A percentile compares a stretch with the other conserved stretches of the same genome.
Conservation (phyloP, 2,888 invertebrate species). For the Lepidocyrtoides sp. region DNA sequence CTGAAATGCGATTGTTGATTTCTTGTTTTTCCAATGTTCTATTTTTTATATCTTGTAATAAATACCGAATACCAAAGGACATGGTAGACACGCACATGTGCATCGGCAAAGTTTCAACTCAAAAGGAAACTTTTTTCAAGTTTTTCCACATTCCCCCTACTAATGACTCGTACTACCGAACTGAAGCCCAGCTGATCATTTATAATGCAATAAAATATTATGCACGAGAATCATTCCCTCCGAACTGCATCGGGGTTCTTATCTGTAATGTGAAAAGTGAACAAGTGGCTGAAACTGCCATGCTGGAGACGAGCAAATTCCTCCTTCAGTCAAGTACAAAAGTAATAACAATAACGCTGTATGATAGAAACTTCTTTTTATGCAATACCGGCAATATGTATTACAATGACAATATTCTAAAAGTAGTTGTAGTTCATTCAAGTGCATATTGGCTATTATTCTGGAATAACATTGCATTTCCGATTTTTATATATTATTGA, state of each 20-base stretch:
- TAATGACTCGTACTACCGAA: not conserved
- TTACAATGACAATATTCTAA: not conserved
- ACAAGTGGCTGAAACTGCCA: not conserved
- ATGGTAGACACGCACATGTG: not conserved
- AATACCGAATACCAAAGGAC: not conserved
- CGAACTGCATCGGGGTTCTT: not conserved
- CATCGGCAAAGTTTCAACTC: not conserved
- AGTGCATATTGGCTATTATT: constrained; percentile 51
- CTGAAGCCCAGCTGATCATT: constrained; percentile 21
- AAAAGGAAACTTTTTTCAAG: not conserved
- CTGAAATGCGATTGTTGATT: not conserved
- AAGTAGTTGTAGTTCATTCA: constrained; percentile 4
- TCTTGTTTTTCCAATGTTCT: not conserved
- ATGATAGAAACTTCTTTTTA: not conserved
- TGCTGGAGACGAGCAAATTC: not conserved
- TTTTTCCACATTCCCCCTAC: not conserved
- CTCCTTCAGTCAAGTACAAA: not conserved
- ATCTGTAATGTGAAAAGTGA: not conserved
- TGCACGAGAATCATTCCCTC: not conserved
- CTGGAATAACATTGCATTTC: constrained; percentile 41
- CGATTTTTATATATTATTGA: not conserved
- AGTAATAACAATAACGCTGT: not conserved
- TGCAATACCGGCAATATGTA: not conserved
- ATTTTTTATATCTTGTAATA: constrained; percentile 14
- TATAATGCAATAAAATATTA: constrained; percentile 40